These are phyloP conservation scores for Caranx melampygus DNA, from an alignment of 2,113 vertebrate genomes.

Conservation along the genomic window DNA sequence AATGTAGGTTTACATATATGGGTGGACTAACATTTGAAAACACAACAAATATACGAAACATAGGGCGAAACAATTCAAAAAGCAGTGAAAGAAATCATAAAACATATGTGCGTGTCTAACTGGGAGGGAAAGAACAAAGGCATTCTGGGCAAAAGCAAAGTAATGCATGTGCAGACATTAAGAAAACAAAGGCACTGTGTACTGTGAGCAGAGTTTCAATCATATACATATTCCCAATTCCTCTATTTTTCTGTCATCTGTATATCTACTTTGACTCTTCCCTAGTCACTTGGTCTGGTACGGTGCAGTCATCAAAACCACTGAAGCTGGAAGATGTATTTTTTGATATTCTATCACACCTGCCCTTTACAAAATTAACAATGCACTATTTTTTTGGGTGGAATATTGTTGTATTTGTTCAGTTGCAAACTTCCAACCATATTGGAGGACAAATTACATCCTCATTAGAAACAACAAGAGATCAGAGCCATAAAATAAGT, in stretches of 20 bases:
- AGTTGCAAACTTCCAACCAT: conserved; percentile 23
- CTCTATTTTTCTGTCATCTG: neutral
- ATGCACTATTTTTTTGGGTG: conserved; percentile 19
- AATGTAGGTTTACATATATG: neutral
- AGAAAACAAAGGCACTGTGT: too few species aligned
- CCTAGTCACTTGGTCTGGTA: neutral
- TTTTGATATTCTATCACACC: conserved; percentile 3
- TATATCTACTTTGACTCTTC: neutral
- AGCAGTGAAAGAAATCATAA: neutral
- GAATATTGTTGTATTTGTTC: conserved; percentile 37
- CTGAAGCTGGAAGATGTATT: neutral
- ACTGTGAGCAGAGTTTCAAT: too few species aligned
- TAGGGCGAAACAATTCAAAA: neutral
- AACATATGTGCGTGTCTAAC: neutral
- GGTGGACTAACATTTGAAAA: neutral
- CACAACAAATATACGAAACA: too few species aligned
- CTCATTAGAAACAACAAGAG: conserved; percentile 50
- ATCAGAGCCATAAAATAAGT: conserved; percentile 33
- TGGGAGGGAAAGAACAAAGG: neutral
- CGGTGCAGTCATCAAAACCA: neutral
- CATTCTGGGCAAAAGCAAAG: too few species aligned
- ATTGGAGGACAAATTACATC: conserved; percentile 33
- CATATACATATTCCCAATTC: too few species aligned
- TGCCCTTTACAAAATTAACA: conserved; percentile 27
- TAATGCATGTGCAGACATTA: too few species aligned